Percentiles rank a stretch among this genome's conserved stretches.
Evolutionary conservation across 2,888 invertebrate species (phyloP).

Genomic region (Plagodis pulveraria): DNA sequence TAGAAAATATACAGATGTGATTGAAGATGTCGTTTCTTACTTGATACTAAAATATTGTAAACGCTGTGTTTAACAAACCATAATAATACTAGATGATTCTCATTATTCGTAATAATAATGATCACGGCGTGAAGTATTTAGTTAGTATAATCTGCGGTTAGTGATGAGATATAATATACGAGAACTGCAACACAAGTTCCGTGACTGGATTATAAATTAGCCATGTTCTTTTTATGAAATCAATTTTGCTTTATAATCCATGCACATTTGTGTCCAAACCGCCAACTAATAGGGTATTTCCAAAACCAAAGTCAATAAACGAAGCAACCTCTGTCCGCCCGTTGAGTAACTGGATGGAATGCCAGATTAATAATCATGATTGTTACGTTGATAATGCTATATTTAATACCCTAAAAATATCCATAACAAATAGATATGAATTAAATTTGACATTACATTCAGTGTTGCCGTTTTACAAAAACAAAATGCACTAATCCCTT

Average conservation of each 20-base stretch:
- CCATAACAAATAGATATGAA: neutral
- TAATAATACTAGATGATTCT: conserved; percentile 24
- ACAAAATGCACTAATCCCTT: no score
- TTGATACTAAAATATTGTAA: conserved; percentile 12
- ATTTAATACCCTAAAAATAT: no score
- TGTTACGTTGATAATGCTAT: conserved; percentile 27
- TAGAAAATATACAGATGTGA: conserved; percentile 35
- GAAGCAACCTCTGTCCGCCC: conserved; percentile 21
- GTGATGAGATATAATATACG: conserved; percentile 9
- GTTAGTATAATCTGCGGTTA: conserved; percentile 34
- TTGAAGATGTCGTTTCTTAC: conserved; percentile 29
- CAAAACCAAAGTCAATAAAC: conserved; percentile 30
- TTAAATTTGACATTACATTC: neutral
- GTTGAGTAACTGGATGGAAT: conserved; percentile 19
- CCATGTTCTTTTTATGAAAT: conserved; percentile 12
- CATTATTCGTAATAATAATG: conserved; percentile 29
- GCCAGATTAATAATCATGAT: conserved; percentile 25
- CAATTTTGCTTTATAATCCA: conserved; percentile 5
- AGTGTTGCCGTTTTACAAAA: no score
- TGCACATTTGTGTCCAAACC: conserved; percentile 16
- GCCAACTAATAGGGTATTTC: conserved; percentile 30
- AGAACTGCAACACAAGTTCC: conserved; percentile 25
- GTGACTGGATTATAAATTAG: conserved; percentile 22
- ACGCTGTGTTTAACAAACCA: conserved; percentile 2
- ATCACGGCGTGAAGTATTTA: conserved; percentile 28